phyloP scores from a whole-genome alignment of 2,113 vertebrate species.

The Tachysurus fulvidraco region DNA sequence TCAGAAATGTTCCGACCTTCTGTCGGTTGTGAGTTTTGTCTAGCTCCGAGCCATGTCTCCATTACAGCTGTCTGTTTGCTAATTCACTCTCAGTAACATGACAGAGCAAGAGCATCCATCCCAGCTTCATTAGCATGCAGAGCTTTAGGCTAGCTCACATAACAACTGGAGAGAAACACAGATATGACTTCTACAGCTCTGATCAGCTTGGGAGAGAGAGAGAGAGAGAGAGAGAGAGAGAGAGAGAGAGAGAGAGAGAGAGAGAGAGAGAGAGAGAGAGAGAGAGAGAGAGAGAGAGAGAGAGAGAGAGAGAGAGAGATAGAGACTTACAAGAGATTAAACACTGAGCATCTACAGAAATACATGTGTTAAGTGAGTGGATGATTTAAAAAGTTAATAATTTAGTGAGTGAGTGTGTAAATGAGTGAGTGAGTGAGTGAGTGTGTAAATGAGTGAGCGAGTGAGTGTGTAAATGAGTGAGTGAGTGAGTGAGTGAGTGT shows the following conservation, averaged over 20 bases:
- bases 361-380: not conserved
- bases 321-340: not conserved
- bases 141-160: conserved; percentile 23
- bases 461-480: not conserved
- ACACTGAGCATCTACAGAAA: not conserved
- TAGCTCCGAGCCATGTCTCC: conserved; percentile 16
- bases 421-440: not conserved
- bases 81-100: conserved; percentile 5
- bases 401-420: not conserved
- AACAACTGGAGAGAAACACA: conserved; percentile 18
- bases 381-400: not conserved
- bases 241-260: not conserved
- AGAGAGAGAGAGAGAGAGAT: not conserved
- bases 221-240: not conserved
- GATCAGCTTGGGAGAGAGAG: not conserved
- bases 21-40: not conserved
- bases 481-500: not conserved
- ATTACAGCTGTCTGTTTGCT: conserved; percentile 21
- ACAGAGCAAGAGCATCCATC: not conserved
- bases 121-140: conserved; percentile 18
- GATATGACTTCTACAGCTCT: not conserved
- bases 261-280: not conserved
- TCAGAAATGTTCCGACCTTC: not conserved
- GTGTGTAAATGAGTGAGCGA: not conserved
- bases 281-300: conserved; percentile 5